Evolutionary conservation across 2,888 invertebrate genomes (phyloP).

Genomic region (Trachelus troglodyta): DNA sequence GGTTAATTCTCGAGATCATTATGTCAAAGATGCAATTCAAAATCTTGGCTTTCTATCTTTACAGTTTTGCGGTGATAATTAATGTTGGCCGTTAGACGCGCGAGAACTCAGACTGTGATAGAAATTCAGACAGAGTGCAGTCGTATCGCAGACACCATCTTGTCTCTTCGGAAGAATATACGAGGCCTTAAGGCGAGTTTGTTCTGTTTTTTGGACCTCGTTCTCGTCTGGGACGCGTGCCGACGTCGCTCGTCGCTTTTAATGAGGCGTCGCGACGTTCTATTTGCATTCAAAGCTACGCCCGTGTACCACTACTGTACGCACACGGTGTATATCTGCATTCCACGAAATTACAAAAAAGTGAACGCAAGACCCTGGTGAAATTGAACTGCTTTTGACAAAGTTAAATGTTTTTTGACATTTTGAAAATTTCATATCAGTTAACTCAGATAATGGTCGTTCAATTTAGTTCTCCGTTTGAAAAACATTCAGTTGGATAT

Average conservation of each 20-base stretch:
- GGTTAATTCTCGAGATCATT: not conserved
- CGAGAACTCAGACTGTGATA: not conserved
- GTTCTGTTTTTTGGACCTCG: constrained; percentile 31
- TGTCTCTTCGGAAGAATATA: constrained; percentile 34
- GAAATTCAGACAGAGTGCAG: not conserved
- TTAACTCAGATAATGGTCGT: not conserved
- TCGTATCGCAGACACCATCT: constrained; percentile 11
- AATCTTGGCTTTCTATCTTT: not conserved
- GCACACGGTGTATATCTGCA: constrained; percentile 20
- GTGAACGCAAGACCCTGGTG: constrained; percentile 6
- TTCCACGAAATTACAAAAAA: constrained; percentile 38
- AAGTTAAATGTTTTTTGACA: not conserved
- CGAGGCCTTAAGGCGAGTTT: constrained; percentile 41
- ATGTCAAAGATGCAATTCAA: not conserved
- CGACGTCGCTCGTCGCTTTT: constrained; percentile 44
- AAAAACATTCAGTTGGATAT: no score
- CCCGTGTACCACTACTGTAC: constrained; percentile 23
- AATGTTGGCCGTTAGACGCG: not conserved
- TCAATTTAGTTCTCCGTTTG: no score
- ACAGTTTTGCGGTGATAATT: not conserved
- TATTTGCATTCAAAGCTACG: constrained; percentile 39
- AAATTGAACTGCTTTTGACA: not conserved
- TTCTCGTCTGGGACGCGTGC: constrained; percentile 26
- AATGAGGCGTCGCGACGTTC: constrained; percentile 43
- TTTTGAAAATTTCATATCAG: not conserved